phyloP scores from a whole-genome alignment of 2,113 vertebrate genomes.

The Amblyornis subalaris region DNA sequence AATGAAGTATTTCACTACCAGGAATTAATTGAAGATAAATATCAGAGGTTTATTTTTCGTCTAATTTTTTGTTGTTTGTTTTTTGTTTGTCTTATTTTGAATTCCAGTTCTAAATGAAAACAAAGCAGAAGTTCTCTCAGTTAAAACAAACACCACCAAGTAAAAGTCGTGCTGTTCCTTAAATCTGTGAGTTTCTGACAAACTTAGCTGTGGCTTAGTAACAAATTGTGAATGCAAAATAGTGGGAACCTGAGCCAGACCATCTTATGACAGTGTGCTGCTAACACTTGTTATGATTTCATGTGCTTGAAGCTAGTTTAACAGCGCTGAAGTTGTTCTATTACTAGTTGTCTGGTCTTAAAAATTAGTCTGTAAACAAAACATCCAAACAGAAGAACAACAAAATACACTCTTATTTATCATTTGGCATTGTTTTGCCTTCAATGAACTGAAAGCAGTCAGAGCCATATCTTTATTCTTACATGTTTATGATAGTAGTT shows the following conservation, averaged over 20 bases:
- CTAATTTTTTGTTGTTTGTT: neutral
- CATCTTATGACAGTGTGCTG: neutral
- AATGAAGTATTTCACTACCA: neutral
- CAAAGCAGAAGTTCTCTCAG: neutral
- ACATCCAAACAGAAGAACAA: neutral
- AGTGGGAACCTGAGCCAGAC: neutral
- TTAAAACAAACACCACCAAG: neutral
- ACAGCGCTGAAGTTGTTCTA: neutral
- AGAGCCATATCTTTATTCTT: neutral
- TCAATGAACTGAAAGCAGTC: neutral
- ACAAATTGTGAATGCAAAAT: neutral
- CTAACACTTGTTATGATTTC: neutral
- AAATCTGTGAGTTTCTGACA: neutral
- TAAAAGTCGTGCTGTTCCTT: neutral
- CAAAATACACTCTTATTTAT: neutral
- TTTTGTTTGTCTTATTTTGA: neutral
- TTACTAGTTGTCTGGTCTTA: neutral
- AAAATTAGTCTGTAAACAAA: neutral
- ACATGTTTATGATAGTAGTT: accelerated
- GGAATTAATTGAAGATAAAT: neutral
- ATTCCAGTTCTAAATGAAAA: neutral
- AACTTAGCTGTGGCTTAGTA: neutral
- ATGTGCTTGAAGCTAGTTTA: neutral
- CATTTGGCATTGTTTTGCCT: neutral
- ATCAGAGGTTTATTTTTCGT: neutral